Evolutionary conservation across 2,797 vertebrate species (phyloP).

Genomic region (Falco novaeseelandiae): DNA sequence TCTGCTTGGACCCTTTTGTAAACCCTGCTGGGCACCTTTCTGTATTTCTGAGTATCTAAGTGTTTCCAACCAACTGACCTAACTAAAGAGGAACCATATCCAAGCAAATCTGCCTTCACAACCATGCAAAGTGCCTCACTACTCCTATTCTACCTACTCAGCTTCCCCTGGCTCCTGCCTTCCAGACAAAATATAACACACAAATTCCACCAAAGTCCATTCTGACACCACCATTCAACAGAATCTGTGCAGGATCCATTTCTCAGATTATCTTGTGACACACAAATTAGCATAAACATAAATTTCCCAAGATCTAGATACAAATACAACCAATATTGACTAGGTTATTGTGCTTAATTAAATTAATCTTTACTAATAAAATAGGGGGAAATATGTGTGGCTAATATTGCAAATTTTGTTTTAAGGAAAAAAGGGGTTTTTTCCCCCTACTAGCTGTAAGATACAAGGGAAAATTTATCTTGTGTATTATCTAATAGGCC

Average conservation of each 20-base stretch:
- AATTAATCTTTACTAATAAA: slow-evolving; percentile 71
- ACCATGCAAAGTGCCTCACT: background rate
- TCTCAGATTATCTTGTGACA: background rate
- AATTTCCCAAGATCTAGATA: slow-evolving; percentile 39
- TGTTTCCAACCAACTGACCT: background rate
- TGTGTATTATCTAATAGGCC: slow-evolving; percentile 89
- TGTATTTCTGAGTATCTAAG: background rate
- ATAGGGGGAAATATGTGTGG: slow-evolving; percentile 15
- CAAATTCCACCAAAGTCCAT: background rate
- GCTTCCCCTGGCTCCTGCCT: background rate
- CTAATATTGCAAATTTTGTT: slow-evolving; percentile 71
- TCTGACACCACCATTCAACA: background rate
- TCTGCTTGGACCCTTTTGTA: background rate
- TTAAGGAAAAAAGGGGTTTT: slow-evolving; percentile 66
- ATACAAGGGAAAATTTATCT: slow-evolving; percentile 84
- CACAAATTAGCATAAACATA: slow-evolving; percentile 14
- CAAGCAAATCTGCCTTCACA: background rate
- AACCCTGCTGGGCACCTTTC: background rate
- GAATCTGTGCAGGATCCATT: background rate
- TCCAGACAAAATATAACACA: background rate
- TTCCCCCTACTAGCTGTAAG: slow-evolving; percentile 67
- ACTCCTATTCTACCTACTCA: background rate
- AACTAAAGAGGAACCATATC: background rate
- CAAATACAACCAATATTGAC: slow-evolving; percentile 61
- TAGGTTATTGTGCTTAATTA: slow-evolving; percentile 63